Evolutionary conservation across 1,140 invertebrate genomes (phyloP).

Genomic region (Uloborus diversus): DNA sequence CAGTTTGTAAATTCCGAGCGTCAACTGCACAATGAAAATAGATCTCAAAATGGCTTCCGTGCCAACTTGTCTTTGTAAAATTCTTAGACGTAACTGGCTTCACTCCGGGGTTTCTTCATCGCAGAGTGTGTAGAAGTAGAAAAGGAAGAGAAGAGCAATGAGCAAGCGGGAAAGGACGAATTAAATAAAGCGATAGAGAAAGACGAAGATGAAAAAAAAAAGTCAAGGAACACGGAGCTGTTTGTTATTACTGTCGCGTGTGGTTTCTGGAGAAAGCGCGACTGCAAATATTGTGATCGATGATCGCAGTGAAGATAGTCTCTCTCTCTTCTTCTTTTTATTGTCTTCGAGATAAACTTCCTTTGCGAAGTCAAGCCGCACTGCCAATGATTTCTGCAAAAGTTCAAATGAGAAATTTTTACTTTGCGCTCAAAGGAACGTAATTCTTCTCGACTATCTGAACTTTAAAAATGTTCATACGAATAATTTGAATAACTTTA

Average conservation of each 20-base stretch:
- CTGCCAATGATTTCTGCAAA: too few relatives aligned
- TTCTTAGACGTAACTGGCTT: background rate
- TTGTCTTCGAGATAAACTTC: background rate
- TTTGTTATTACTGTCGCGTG: background rate
- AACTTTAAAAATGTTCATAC: too few relatives aligned
- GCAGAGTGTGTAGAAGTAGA: background rate
- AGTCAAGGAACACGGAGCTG: background rate
- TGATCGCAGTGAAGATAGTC: background rate
- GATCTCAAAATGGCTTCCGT: too few relatives aligned
- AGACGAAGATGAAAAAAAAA: slow-evolving; percentile 13
- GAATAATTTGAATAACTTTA: too few relatives aligned
- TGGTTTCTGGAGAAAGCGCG: slow-evolving; percentile 1
- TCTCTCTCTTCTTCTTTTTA: background rate
- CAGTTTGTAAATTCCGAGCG: too few relatives aligned
- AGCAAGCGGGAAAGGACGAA: background rate
- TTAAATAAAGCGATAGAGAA: too few relatives aligned
- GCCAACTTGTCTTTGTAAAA: too few relatives aligned
- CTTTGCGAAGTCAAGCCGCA: too few relatives aligned
- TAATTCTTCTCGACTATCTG: too few relatives aligned
- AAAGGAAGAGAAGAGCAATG: background rate
- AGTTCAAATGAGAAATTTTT: too few relatives aligned
- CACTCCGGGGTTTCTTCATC: background rate
- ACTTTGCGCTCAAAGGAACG: too few relatives aligned
- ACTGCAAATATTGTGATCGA: slow-evolving; percentile 5
- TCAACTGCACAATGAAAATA: too few relatives aligned